Base-by-base conservation (phyloP, 1,140 invertebrate genomes). In the Drosophila subobscura region DNA sequence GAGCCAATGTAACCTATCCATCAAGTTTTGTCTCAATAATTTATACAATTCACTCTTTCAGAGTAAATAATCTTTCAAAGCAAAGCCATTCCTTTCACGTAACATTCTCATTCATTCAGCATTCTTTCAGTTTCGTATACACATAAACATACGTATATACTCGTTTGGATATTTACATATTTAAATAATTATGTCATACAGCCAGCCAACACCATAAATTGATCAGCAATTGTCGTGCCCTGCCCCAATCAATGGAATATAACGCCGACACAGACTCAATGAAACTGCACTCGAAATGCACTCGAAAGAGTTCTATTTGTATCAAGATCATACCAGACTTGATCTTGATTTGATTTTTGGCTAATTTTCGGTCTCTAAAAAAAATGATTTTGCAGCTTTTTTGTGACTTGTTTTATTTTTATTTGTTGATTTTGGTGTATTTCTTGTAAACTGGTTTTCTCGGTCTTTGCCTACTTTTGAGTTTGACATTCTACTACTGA, bases 391-490 rank as follows among this genome's bases (percentile, higher is more conserved):
- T 63, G 40, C 53, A 61, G 40, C 57, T 72, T 63, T 60, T 6
- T 54, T 45, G 58, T 63, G 37, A 37, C 25, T 47, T 10, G 20
- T 54, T 49, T 14, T 55, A 44, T 45, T 42, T 61, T 42, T 45
- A 46, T 3, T 12, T 23, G 22, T 44, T 41, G 49, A n/a, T 55
- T 64, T 55, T 41, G 29, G 29, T n/a, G 14, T 37, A 10, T 37
- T 37, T 37, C 49, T 68, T 68, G 52, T 29, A 72, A 78, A 79
- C 77, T 65, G 77, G 77, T 79, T 79, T 77, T 51, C 16, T 14
- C 52, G 37, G 14, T 5, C 22, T 49, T 46, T 37, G 29, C 29
- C 29, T 8, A 33, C 29, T 33, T 29, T 45, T 64, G 58, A 47
- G 55, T 20, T 37, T 71, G 49, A 52, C 50, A 55, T 22, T 41